These are phyloP conservation scores for Platalea minor DNA, from an alignment of 2,797 vertebrate genomes.

Conservation along the genomic window DNA sequence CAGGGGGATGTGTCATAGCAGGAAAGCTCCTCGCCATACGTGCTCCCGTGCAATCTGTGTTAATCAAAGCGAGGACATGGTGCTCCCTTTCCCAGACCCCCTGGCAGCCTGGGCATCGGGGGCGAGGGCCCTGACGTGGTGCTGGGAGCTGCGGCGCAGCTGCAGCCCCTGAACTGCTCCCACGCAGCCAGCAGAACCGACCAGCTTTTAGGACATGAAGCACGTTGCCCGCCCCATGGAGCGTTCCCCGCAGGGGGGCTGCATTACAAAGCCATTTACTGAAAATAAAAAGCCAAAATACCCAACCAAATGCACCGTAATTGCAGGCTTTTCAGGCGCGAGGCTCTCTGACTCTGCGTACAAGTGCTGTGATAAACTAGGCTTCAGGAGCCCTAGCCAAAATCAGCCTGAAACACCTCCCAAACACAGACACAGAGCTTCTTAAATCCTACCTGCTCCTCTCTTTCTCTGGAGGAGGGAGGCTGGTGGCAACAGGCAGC, in stretches of 20 bases:
- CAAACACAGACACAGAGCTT: neutral
- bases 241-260: neutral
- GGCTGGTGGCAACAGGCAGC: neutral
- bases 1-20: neutral
- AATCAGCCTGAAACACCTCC: neutral
- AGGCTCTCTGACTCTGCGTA: neutral
- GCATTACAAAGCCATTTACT: neutral
- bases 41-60: neutral
- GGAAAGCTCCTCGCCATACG: fast-evolving
- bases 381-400: neutral
- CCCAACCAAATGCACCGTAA: neutral
- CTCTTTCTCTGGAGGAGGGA: neutral
- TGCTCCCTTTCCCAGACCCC: neutral
- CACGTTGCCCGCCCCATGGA: fast-evolving
- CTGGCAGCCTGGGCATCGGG: fast-evolving
- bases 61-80: fast-evolving
- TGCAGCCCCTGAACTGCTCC: neutral
- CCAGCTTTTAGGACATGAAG: neutral
- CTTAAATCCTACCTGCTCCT: neutral
- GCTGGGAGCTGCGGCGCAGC: fast-evolving
- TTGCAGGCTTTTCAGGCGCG: neutral
- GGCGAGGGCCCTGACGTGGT: fast-evolving
- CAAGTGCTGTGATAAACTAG: fast-evolving
- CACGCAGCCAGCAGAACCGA: neutral
- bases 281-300: neutral